Base-by-base conservation (phyloP, 2,797 vertebrate species). In the Rallus crepitans region DNA sequence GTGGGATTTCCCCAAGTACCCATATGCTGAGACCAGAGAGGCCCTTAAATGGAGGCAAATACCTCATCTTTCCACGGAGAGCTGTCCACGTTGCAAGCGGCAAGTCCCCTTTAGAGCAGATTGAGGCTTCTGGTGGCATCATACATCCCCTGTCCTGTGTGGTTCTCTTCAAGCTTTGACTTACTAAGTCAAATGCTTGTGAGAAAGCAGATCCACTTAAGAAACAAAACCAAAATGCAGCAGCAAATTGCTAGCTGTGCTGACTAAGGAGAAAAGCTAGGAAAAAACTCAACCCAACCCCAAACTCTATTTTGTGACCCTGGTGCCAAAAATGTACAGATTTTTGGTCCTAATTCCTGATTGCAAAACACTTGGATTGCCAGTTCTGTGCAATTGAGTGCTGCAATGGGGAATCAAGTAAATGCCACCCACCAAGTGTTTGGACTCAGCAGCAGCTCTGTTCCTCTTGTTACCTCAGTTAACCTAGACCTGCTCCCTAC, bases 371-470 rank as follows among this genome's bases (percentile, higher is more conserved):
- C 15, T 79, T 72, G 42, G 10, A 7, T 87, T 95, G 82, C 85
- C 48, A 77, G 7, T 45, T 82, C 77, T 3, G 3, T 87, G 83
- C 39, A 66, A 28, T 19, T 70, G 0, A 1, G 63, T 90, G 52
- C 59, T 56, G 86, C 73, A 48, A 66, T 0, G 48, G 48, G 11
- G 81, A 71, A 81, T 85, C 45, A 37, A 90, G 87, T 25, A 87
- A 96, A 96, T 96, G 87, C 94, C 95, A 97, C 96, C 95, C 93
- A 97, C 92, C 75, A 71, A 96, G 94, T 31, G 48, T 57, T 77
- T 94, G 87, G 89, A 73, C 84, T 91, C 71, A 77, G 89, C 68
- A 90, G 93, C 87, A 85, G 89, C 68, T 93, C 94, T 85, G 75
- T 9, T 93, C 81, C 60, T 82, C 90, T 82, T 90, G 83, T 92